A percentile compares a stretch with the other conserved stretches of the same genome.
phyloP scores from a whole-genome alignment of 2,888 invertebrate genomes.

The Diarsia mendica region DNA sequence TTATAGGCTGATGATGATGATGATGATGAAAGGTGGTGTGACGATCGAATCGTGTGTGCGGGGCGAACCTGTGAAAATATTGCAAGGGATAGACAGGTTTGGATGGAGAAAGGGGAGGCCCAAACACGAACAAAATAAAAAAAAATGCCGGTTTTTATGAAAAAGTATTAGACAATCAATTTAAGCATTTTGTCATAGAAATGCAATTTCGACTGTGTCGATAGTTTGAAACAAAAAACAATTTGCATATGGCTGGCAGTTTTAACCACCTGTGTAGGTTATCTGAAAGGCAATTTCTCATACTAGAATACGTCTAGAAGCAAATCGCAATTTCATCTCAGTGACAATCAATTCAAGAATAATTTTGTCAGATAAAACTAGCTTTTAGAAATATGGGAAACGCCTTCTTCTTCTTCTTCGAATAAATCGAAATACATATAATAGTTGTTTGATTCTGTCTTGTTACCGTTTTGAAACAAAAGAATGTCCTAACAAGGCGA shows the following conservation, averaged over 20 bases:
- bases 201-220: background rate
- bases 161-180: background rate
- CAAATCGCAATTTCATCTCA: background rate
- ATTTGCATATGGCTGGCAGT: background rate
- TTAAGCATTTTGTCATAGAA: background rate
- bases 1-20: too few species aligned
- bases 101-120: too few species aligned
- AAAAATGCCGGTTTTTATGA: too few species aligned
- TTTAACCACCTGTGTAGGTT: background rate
- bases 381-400: background rate
- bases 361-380: background rate
- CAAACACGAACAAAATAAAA: too few species aligned
- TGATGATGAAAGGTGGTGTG: too few species aligned
- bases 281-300: background rate
- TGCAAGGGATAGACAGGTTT: too few species aligned
- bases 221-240: background rate
- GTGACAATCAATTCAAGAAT: background rate
- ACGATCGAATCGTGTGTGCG: too few species aligned
- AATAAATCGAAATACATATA: background rate
- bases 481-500: constrained; percentile 32
- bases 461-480: background rate
- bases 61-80: too few species aligned
- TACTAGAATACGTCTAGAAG: background rate
- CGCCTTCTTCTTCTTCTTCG: background rate
- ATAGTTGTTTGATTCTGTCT: constrained; percentile 1